phyloP scores from a whole-genome alignment of 1,140 invertebrate species.

The Drosophila auraria region DNA sequence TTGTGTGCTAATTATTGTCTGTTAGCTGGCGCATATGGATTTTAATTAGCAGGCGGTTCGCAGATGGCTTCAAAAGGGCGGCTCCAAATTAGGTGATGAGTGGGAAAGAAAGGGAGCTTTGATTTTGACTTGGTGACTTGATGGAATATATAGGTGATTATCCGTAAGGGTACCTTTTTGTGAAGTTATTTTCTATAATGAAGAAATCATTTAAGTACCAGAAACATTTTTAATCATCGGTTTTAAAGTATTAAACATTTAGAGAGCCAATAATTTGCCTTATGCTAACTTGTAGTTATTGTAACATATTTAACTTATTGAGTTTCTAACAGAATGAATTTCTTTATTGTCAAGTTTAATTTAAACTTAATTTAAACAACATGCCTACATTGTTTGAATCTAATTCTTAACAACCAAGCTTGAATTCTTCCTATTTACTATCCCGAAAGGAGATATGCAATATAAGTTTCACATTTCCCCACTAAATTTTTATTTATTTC shows the following conservation, averaged over 20 bases:
- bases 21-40: conserved; percentile 73
- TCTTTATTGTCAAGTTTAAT: not conserved
- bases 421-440: not conserved
- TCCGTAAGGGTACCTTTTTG: too few relatives aligned
- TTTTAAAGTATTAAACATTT: not conserved
- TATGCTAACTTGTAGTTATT: not conserved
- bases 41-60: conserved; percentile 62
- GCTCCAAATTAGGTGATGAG: not conserved
- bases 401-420: not conserved
- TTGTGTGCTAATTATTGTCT: conserved; percentile 81
- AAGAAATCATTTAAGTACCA: too few relatives aligned
- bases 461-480: conserved; percentile 2
- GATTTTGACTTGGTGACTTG: not conserved
- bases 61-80: not conserved
- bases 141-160: not conserved
- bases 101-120: not conserved
- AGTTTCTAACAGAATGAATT: not conserved
- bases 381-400: not conserved
- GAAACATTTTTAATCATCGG: too few relatives aligned
- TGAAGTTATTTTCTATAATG: too few relatives aligned
- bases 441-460: not conserved
- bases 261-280: not conserved
- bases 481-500: conserved; percentile 9
- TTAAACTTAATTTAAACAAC: not conserved
- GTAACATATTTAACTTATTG: too few relatives aligned